These are phyloP conservation scores for Hedya salicella DNA, from an alignment of 2,888 invertebrate species.

Conservation along the genomic window DNA sequence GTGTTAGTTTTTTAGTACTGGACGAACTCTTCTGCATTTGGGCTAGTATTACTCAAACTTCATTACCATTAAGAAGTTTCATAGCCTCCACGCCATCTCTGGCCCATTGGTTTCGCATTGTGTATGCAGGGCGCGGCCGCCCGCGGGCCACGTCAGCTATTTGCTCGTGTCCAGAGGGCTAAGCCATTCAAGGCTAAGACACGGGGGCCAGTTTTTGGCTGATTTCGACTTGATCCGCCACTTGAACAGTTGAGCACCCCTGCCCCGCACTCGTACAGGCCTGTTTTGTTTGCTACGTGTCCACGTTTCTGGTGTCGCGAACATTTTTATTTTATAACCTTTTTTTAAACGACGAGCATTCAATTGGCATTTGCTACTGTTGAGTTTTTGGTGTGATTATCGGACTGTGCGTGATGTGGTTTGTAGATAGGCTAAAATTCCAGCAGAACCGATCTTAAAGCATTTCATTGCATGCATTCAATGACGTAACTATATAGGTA, in stretches of 20 bases:
- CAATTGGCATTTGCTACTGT: slow-evolving; percentile 30
- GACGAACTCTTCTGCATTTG: too few relatives aligned
- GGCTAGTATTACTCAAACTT: too few relatives aligned
- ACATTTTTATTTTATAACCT: slow-evolving; percentile 37
- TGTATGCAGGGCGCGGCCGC: slow-evolving; percentile 82
- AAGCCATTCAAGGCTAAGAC: slow-evolving; percentile 84
- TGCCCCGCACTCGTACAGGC: slow-evolving; percentile 47
- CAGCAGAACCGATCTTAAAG: background rate
- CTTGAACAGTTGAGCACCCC: slow-evolving; percentile 50
- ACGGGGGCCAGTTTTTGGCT: slow-evolving; percentile 82
- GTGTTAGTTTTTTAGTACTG: too few relatives aligned
- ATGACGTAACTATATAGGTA: too few relatives aligned
- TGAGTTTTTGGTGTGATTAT: slow-evolving; percentile 28
- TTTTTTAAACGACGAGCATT: slow-evolving; percentile 22
- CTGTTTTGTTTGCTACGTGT: slow-evolving; percentile 40
- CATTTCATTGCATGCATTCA: too few relatives aligned
- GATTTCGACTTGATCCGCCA: slow-evolving; percentile 75
- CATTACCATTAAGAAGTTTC: background rate
- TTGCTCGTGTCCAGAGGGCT: slow-evolving; percentile 83
- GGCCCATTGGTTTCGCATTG: slow-evolving; percentile 67
- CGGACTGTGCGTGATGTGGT: slow-evolving; percentile 24
- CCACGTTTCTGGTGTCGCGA: slow-evolving; percentile 37
- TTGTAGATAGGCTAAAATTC: slow-evolving; percentile 24
- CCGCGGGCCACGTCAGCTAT: slow-evolving; percentile 84
- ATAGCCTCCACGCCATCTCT: slow-evolving; percentile 56